phyloP scores from a whole-genome alignment of 2,113 vertebrate species.

The Nanorana parkeri region DNA sequence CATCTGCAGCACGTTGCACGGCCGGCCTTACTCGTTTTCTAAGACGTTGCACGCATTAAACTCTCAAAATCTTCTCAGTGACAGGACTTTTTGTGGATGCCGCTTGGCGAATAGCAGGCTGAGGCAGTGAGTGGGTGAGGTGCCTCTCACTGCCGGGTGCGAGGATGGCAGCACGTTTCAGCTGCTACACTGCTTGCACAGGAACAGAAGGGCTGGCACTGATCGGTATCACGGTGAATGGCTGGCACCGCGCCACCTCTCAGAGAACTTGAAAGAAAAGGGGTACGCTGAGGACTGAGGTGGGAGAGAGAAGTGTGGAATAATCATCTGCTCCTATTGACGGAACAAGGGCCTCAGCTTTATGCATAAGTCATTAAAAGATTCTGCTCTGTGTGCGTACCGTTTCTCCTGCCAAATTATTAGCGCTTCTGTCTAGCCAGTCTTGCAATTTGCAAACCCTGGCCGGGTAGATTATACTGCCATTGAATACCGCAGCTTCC shows the following conservation, averaged over 20 bases:
- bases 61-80: neutral
- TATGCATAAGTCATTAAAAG: too few relatives aligned
- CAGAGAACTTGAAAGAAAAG: conserved; percentile 1
- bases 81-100: neutral
- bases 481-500: too few relatives aligned
- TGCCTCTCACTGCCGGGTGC: conserved; percentile 5
- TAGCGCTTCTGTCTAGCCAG: too few relatives aligned
- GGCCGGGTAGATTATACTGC: too few relatives aligned
- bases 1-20: too few relatives aligned
- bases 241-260: conserved; percentile 8
- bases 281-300: neutral
- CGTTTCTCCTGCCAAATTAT: too few relatives aligned
- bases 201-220: conserved; percentile 39
- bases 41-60: too few relatives aligned
- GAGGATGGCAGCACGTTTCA: neutral
- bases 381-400: too few relatives aligned
- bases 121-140: conserved; percentile 12
- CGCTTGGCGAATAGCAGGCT: neutral
- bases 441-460: too few relatives aligned
- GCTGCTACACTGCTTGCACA: conserved; percentile 40
- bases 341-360: neutral
- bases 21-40: too few relatives aligned
- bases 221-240: conserved; percentile 9
- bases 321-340: neutral
- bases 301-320: neutral